phyloP scores from a whole-genome alignment of 2,113 vertebrate species.

The Saguinus imperator region DNA sequence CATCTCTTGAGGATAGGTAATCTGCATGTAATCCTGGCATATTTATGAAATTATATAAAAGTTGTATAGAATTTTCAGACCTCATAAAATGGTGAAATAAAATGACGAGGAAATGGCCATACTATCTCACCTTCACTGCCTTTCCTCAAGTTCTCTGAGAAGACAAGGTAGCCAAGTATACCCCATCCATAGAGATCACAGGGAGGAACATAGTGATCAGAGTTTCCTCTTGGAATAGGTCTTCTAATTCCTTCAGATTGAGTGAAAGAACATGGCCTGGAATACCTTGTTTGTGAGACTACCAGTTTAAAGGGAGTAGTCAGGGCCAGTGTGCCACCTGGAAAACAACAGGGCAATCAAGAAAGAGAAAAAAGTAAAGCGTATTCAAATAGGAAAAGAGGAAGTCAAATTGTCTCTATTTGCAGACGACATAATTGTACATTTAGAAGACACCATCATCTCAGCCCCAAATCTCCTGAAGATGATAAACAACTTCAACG shows the following conservation, averaged over 20 bases:
- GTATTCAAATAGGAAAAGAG: too few relatives aligned
- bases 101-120: not conserved
- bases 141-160: not conserved
- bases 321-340: not conserved
- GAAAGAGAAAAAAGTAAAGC: too few relatives aligned
- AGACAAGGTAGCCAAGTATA: not conserved
- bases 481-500: too few relatives aligned
- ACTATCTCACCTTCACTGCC: not conserved
- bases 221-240: not conserved
- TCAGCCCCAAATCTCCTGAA: too few relatives aligned
- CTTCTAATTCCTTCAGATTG: not conserved
- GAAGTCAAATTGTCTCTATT: too few relatives aligned
- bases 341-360: not conserved
- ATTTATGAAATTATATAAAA: not conserved
- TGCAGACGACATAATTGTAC: too few relatives aligned
- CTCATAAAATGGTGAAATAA: not conserved
- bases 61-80: not conserved
- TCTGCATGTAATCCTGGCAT: not conserved
- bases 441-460: too few relatives aligned
- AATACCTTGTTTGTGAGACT: not conserved
- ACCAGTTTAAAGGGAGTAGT: not conserved
- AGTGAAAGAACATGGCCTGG: not conserved
- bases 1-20: not conserved
- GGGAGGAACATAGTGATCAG: not conserved
- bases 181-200: too few relatives aligned